phyloP scores from a whole-genome alignment of 2,888 invertebrate species.

The Acanthosepion pharaonis region DNA sequence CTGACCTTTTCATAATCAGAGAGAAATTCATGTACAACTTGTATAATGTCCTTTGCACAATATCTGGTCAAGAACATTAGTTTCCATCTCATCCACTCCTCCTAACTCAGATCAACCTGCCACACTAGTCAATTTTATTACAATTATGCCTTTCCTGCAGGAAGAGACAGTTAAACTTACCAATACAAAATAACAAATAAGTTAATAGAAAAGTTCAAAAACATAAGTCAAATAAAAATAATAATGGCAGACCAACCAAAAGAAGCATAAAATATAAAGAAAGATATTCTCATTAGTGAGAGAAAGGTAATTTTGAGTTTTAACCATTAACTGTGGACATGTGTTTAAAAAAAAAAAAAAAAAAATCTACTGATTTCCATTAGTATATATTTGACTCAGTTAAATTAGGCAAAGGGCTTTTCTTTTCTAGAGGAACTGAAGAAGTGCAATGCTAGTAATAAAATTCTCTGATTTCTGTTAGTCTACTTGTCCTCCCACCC shows the following conservation, averaged over 20 bases:
- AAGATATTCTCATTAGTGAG: not conserved
- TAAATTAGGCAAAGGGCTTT: too few species aligned
- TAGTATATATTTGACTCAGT: too few species aligned
- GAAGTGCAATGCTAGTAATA: too few species aligned
- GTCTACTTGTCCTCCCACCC: too few species aligned
- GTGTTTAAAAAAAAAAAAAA: not conserved
- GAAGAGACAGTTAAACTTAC: not conserved
- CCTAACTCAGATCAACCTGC: not conserved
- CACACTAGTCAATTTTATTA: not conserved
- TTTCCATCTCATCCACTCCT: not conserved
- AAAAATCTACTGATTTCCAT: too few species aligned
- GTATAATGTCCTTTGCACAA: not conserved
- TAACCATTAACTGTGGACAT: not conserved
- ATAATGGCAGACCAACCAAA: not conserved
- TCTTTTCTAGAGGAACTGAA: too few species aligned
- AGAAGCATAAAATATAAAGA: not conserved
- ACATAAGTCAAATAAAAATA: not conserved
- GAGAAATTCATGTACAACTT: not conserved
- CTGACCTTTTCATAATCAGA: not conserved
- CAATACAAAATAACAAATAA: not conserved
- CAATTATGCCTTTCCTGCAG: not conserved
- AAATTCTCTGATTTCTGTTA: too few species aligned
- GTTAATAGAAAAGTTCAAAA: not conserved
- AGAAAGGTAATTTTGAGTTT: not conserved
- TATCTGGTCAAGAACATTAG: not conserved